phyloP scores from a whole-genome alignment of 1,140 invertebrate species.

The Mamestra configurata region DNA sequence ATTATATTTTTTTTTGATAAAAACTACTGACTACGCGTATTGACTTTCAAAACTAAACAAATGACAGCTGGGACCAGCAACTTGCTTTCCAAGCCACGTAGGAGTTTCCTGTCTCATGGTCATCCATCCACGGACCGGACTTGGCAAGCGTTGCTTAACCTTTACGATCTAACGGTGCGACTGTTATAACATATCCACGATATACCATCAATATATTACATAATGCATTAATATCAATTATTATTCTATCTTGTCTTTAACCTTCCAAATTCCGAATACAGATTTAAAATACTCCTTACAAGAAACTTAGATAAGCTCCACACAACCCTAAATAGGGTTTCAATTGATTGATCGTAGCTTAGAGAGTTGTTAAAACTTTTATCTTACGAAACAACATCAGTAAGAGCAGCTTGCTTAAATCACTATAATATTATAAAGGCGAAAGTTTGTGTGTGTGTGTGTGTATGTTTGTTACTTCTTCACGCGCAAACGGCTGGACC shows the following conservation, averaged over 20 bases:
- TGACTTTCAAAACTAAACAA: too few species aligned
- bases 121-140: too few species aligned
- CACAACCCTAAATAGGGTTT: constrained; percentile 3
- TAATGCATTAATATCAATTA: not conserved
- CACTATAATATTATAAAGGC: not conserved
- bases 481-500: too few species aligned
- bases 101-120: too few species aligned
- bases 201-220: not conserved
- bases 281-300: constrained; percentile 3
- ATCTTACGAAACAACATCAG: not conserved
- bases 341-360: constrained; percentile 30
- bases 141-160: too few species aligned
- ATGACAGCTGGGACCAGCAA: too few species aligned
- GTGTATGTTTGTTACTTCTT: too few species aligned
- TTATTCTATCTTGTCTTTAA: constrained; percentile 30
- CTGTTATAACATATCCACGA: not conserved
- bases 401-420: not conserved
- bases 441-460: too few species aligned
- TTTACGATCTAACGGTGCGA: too few species aligned
- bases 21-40: too few species aligned
- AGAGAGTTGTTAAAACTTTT: constrained; percentile 12
- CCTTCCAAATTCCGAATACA: constrained; percentile 18
- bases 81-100: too few species aligned
- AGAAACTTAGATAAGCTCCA: constrained; percentile 25
- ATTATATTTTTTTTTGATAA: too few species aligned